Evolutionary conservation across 2,888 invertebrate species (phyloP).

Genomic region (Gonocerus acuteangulatus): DNA sequence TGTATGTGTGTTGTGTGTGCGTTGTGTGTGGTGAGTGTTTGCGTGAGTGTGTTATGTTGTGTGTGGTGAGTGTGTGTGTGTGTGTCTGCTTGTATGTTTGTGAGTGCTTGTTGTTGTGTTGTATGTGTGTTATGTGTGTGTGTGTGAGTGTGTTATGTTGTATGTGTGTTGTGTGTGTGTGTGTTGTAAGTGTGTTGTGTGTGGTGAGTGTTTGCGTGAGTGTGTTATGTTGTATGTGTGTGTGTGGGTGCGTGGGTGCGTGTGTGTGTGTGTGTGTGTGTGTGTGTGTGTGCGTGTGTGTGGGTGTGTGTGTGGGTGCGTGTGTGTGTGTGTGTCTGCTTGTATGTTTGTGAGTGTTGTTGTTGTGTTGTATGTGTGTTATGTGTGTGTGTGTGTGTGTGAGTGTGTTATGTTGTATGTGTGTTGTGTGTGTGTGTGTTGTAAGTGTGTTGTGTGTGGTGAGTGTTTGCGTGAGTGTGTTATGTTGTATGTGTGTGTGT

Average conservation of each 20-base stretch:
- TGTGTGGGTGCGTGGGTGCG: neutral
- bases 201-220: too few species aligned
- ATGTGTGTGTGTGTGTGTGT: too few species aligned
- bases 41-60: neutral
- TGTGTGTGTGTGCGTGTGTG: neutral
- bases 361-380: neutral
- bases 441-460: too few species aligned
- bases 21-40: too few species aligned
- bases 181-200: too few species aligned
- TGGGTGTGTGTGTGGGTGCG: too few species aligned
- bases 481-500: neutral
- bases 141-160: neutral
- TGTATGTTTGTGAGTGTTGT: neutral
- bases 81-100: neutral
- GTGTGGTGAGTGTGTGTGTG: neutral
- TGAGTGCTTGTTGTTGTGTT: neutral
- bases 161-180: neutral
- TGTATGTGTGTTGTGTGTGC: neutral
- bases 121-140: neutral
- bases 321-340: too few species aligned
- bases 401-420: neutral
- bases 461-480: neutral
- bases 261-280: neutral
- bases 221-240: too few species aligned
- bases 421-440: neutral